Conservation (phyloP, 2,113 vertebrate genomes). For the Mobula hypostoma region DNA sequence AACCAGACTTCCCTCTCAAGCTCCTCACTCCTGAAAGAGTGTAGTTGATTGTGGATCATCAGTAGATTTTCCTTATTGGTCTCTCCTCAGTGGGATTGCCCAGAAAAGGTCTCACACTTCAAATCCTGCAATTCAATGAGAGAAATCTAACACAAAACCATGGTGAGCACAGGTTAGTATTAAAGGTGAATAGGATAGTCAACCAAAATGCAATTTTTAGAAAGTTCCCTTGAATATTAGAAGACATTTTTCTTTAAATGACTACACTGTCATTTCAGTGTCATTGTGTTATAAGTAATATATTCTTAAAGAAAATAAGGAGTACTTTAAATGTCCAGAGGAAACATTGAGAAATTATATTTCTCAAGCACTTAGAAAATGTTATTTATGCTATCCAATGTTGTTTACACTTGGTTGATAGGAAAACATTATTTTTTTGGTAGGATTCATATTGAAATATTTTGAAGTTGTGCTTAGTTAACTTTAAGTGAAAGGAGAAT, state of each 20-base stretch:
- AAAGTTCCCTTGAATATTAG: too few species aligned
- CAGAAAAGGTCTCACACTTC: not conserved
- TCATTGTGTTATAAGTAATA: not conserved
- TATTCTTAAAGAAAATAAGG: not conserved
- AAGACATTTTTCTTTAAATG: not conserved
- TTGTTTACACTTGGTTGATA: not conserved
- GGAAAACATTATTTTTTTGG: not conserved
- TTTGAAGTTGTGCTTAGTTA: not conserved
- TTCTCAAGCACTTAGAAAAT: not conserved
- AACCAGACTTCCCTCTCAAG: too few species aligned
- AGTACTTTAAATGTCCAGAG: not conserved
- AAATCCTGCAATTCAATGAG: too few species aligned
- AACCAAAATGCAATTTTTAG: not conserved
- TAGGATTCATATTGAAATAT: not conserved
- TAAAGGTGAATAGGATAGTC: not conserved
- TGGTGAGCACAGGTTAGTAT: not conserved
- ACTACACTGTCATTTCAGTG: not conserved
- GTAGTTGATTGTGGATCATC: too few species aligned
- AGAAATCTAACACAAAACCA: not conserved
- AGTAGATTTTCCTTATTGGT: too few species aligned
- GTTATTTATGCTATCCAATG: not conserved
- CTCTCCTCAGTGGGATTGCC: not conserved
- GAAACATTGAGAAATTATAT: not conserved
- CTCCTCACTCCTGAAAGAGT: too few species aligned
- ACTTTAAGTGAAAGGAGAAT: not conserved